Evolutionary conservation across 2,888 invertebrate species (phyloP), one percentile per base, ranked within the genome.

Genomic region (Drosophila mimica): DNA sequence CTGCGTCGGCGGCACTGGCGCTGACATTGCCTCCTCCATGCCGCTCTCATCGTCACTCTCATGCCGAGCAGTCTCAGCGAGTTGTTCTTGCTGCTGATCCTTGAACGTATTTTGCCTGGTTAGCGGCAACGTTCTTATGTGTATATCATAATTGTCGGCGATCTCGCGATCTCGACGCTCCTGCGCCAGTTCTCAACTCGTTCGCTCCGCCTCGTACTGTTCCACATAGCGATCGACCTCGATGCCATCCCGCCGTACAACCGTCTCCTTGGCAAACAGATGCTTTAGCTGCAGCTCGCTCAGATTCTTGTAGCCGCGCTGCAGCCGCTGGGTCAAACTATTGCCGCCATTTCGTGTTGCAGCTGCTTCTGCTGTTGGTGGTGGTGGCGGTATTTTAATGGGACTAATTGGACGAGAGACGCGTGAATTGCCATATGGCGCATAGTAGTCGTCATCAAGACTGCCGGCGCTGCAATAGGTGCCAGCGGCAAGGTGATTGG

Each of bases 251-350:
- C 78, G 83, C 2, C 89, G 88, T 0, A 93, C 81, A 1, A 89
- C 82, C 4, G 92, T 92, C 62, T 92, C 92, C 72, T 88, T 92
- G 33, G 88, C 87, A 38, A 93, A 91, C 52, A 93, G 78, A 78
- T 92, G 87, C 68, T 91, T 93, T 9, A 93, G 65, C 28, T 91
- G 90, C 64, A 93, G 89, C 31, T 92, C 92, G n/a, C 91, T 88
- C 3, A 92, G 70, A 43, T 92, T 92, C 64, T 91, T 92, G 74
- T 92, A 93, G 61, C 92, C 90, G 30, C 90, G 90, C 54, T 91
- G 92, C 48, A 92, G 65, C 6, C 82, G 90, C 57, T 93, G 91
- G 4, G 83, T 69, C 8, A 93, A 68, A 6, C 81, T 89, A 77
- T 65, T 56, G 80, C 83, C 7, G 74, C 69, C 58, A 53, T 9